Percentiles rank a stretch among this genome's conserved stretches.
Conservation (phyloP, 1,140 invertebrate genomes). For the Plectrocnemia conspersa region DNA sequence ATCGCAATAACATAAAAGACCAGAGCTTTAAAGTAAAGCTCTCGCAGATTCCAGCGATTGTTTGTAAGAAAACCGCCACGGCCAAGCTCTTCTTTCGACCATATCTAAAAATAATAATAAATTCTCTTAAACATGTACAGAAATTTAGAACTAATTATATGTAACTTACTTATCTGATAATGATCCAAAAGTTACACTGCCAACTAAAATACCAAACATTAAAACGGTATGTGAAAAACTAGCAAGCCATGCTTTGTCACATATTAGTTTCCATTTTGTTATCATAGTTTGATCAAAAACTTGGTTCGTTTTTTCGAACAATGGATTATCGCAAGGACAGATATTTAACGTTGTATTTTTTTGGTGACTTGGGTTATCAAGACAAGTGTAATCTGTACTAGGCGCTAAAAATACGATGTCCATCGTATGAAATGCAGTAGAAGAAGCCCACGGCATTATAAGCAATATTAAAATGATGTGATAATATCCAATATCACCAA, state of each 20-base stretch:
- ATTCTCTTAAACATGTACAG: too few relatives aligned
- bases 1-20: conserved; percentile 57
- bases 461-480: conserved; percentile 8
- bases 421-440: conserved; percentile 62
- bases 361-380: too few relatives aligned
- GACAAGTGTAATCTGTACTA: conserved; percentile 56
- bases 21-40: conserved; percentile 57
- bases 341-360: conserved; percentile 38
- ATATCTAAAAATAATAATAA: conserved; percentile 57
- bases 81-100: conserved; percentile 58
- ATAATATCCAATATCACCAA: conserved; percentile 10
- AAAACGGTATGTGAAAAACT: conserved; percentile 61
- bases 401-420: conserved; percentile 64
- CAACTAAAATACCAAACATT: conserved; percentile 45
- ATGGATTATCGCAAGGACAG: conserved; percentile 52
- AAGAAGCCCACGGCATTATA: conserved; percentile 38
- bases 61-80: conserved; percentile 56
- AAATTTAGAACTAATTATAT: too few relatives aligned
- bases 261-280: conserved; percentile 71
- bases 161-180: conserved; percentile 45
- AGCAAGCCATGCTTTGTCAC: conserved; percentile 55
- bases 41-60: conserved; percentile 53
- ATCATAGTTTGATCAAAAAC: conserved; percentile 66
- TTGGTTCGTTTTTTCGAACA: conserved; percentile 57
- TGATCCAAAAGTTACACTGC: conserved; percentile 48